These are phyloP conservation scores for Oikopleura dioica DNA, from an alignment of 23 tunicate species.

Conservation along the genomic window DNA sequence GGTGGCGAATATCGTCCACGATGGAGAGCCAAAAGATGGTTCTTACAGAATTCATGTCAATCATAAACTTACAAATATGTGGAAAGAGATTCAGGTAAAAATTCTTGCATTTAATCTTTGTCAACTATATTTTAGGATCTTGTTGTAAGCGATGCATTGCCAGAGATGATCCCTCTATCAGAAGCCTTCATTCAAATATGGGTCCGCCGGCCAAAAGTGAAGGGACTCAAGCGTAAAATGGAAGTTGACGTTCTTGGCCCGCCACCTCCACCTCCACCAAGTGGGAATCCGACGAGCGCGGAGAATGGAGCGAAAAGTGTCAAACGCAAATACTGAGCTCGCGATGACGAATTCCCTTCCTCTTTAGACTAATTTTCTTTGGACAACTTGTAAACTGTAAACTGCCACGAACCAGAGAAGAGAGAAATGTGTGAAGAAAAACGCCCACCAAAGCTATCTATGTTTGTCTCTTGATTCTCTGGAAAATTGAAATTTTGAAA, in stretches of 20 bases:
- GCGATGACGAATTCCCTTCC: too few relatives aligned
- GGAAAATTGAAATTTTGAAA: too few relatives aligned
- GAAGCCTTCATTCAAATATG: slow-evolving; percentile 93
- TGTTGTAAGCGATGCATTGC: slow-evolving; percentile 54
- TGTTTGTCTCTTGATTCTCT: too few relatives aligned
- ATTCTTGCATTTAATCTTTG: background rate
- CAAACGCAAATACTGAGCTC: too few relatives aligned
- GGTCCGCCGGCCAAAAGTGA: slow-evolving; percentile 27
- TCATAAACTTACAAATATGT: background rate
- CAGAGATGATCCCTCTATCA: slow-evolving; percentile 87
- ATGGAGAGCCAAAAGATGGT: slow-evolving; percentile 83
- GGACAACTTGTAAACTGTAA: too few relatives aligned
- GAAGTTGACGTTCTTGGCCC: background rate
- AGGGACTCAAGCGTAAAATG: slow-evolving; percentile 1
- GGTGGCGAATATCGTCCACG: slow-evolving; percentile 79
- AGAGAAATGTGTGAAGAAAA: too few relatives aligned
- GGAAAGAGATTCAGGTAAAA: slow-evolving; percentile 13
- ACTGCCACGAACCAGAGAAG: too few relatives aligned
- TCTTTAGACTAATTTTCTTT: too few relatives aligned
- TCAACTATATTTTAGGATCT: slow-evolving; percentile 36
- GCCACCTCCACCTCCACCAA: slow-evolving; percentile 1
- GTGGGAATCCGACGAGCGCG: background rate
- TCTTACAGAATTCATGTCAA: slow-evolving; percentile 43
- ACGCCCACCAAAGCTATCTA: too few relatives aligned
- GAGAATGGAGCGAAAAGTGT: too few relatives aligned